Percentiles rank a stretch among this genome's conserved stretches.
These are phyloP conservation scores for Himalopsyche kuldschensis DNA, from an alignment of 2,888 invertebrate genomes.

Conservation along the genomic window DNA sequence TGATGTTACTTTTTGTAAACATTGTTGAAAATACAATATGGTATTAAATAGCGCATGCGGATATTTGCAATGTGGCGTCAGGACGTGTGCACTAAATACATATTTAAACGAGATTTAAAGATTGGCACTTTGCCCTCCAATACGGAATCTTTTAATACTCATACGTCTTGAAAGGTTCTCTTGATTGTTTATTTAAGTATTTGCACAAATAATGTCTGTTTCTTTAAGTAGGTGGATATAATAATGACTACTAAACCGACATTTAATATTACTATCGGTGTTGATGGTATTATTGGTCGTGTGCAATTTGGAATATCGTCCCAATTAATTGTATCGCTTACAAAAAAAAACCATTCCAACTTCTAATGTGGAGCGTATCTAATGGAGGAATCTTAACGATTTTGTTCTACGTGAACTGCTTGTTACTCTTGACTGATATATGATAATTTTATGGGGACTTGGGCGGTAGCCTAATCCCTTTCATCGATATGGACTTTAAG, in stretches of 20 bases:
- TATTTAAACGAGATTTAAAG: neutral
- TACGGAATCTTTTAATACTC: neutral
- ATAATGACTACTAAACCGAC: neutral
- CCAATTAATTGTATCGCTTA: too few species aligned
- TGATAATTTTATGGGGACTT: too few species aligned
- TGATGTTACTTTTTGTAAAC: neutral
- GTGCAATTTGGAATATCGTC: too few species aligned
- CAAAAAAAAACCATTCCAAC: too few species aligned
- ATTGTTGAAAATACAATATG: neutral
- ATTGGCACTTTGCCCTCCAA: neutral
- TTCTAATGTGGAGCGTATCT: too few species aligned
- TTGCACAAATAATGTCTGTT: neutral
- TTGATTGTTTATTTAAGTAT: neutral
- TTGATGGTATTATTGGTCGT: neutral
- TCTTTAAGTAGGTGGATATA: neutral
- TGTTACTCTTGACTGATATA: too few species aligned
- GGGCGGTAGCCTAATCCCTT: too few species aligned
- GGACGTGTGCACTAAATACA: conserved; percentile 29
- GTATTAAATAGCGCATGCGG: neutral
- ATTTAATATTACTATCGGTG: neutral
- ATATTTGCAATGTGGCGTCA: conserved; percentile 20
- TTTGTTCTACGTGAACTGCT: too few species aligned
- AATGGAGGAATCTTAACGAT: too few species aligned
- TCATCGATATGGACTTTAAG: too few species aligned
- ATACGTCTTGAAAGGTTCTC: neutral